Conservation (phyloP, 2,888 invertebrate species). For the Nephrotoma flavescens region DNA sequence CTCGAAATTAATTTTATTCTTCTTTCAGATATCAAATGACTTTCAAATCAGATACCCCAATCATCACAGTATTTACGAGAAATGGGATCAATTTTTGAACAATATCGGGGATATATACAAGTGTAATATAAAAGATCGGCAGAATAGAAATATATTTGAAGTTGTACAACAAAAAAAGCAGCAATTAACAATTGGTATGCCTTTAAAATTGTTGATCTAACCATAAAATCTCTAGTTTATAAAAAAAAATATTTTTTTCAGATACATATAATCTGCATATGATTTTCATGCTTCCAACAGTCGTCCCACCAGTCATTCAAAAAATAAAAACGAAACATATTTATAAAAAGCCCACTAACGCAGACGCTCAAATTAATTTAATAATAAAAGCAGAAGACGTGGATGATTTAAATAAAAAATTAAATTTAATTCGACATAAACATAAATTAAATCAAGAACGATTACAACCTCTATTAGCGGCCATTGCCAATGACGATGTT, state of each 20-base stretch:
- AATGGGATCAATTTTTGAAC: too few species aligned
- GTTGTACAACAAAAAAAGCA: neutral
- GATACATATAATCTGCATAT: neutral
- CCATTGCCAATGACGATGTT: too few species aligned
- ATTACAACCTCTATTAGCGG: neutral
- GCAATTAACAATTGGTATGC: neutral
- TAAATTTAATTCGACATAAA: neutral
- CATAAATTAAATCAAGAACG: neutral
- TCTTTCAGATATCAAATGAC: neutral
- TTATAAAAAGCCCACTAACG: neutral
- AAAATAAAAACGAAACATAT: neutral
- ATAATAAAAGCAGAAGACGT: neutral
- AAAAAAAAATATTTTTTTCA: neutral
- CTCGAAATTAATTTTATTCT: neutral
- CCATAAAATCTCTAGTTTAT: neutral
- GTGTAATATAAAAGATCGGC: too few species aligned
- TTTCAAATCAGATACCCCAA: neutral
- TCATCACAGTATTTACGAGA: too few species aligned
- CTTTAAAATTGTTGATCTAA: too few species aligned
- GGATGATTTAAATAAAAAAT: neutral
- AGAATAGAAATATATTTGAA: neutral
- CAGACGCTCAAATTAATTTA: neutral
- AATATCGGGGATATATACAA: too few species aligned
- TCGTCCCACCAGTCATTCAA: neutral
- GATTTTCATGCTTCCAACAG: neutral